phyloP scores from a whole-genome alignment of 2,888 invertebrate species.

The Pollenia angustigena region DNA sequence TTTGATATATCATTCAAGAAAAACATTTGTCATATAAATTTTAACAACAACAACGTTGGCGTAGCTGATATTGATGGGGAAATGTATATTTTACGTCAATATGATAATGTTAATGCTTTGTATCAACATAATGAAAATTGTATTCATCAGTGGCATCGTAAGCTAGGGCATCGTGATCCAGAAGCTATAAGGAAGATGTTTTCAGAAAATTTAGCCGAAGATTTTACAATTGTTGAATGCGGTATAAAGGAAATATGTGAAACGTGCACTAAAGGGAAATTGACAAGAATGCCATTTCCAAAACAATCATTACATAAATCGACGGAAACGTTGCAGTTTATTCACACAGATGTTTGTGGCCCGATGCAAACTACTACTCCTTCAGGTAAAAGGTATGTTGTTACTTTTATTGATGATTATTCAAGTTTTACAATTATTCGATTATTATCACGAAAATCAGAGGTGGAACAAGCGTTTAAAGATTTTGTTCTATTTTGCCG shows the following conservation, averaged over 20 bases:
- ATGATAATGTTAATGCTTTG: conserved; percentile 16
- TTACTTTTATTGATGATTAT: conserved; percentile 79
- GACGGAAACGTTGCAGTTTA: conserved; percentile 77
- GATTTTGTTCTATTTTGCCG: conserved; percentile 60
- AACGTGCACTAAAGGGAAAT: conserved; percentile 46
- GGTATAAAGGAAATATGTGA: conserved; percentile 34
- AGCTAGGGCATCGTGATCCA: conserved; percentile 41
- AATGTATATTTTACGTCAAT: conserved; percentile 34
- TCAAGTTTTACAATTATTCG: conserved; percentile 75
- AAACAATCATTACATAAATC: conserved; percentile 27
- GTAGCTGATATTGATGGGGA: conserved; percentile 44
- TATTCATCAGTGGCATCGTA: conserved; percentile 41
- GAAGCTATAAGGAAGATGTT: conserved; percentile 31
- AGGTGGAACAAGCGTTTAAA: conserved; percentile 64
- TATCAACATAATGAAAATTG: conserved; percentile 34
- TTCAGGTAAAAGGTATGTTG: conserved; percentile 75
- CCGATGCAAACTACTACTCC: conserved; percentile 75
- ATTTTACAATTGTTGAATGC: conserved; percentile 32
- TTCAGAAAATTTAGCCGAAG: conserved; percentile 18
- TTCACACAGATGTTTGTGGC: conserved; percentile 31
- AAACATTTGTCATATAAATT: conserved; percentile 50
- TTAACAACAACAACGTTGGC: conserved; percentile 44
- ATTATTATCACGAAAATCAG: conserved; percentile 67
- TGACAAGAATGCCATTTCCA: conserved; percentile 45
- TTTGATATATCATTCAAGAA: conserved; percentile 48